These are phyloP conservation scores for Phataginus tricuspis DNA, from an alignment of 2,797 vertebrate species.

Conservation along the genomic window DNA sequence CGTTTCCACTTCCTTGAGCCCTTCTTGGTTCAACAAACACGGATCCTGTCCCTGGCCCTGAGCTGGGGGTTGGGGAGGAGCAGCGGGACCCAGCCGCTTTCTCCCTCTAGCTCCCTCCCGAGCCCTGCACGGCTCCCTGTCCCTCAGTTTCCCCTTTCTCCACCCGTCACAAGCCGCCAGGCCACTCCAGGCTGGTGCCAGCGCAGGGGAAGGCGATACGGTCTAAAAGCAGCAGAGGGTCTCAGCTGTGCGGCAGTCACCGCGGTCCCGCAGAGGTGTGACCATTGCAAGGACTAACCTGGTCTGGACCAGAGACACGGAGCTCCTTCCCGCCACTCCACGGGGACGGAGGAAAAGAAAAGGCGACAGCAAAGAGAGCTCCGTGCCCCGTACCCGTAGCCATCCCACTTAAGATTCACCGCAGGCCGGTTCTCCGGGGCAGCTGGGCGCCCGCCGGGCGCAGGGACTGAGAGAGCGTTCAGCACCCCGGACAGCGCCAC, in stretches of 20 bases:
- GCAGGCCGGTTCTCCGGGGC: rapidly evolving
- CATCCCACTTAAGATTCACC: rapidly evolving
- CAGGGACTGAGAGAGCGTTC: background rate
- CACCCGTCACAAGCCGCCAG: too few relatives aligned
- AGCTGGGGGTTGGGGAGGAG: background rate
- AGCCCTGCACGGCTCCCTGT: rapidly evolving
- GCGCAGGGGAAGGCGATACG: rapidly evolving
- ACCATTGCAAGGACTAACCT: conserved; percentile 64
- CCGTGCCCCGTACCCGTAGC: rapidly evolving
- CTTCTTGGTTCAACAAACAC: too few relatives aligned
- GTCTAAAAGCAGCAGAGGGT: background rate
- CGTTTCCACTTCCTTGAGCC: background rate
- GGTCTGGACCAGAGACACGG: background rate
- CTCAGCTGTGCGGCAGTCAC: conserved; percentile 65
- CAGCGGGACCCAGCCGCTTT: rapidly evolving
- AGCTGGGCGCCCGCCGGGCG: rapidly evolving
- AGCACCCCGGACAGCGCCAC: conserved; percentile 83
- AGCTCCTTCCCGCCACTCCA: background rate
- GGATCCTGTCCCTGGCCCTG: too few relatives aligned
- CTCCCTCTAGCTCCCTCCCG: background rate
- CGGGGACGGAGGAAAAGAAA: background rate
- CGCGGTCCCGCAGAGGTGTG: conserved; percentile 2
- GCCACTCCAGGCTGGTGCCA: background rate
- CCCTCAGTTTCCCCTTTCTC: background rate
- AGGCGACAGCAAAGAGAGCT: background rate